Conservation (phyloP, 1,140 invertebrate species). For the Aphidius gifuensis region DNA sequence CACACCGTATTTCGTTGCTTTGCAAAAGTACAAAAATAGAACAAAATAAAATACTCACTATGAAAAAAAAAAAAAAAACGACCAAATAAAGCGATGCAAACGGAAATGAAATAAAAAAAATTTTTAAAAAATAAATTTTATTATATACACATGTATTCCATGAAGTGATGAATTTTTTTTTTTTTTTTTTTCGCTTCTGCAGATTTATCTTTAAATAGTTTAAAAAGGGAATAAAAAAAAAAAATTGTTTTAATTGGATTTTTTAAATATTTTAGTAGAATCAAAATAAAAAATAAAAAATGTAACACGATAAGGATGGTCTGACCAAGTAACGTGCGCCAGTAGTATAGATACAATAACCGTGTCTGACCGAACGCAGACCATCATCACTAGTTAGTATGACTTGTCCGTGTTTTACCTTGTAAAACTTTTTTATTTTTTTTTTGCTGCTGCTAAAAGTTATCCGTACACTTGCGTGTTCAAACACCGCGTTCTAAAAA, state of each 20-base stretch:
- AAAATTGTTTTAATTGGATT: background rate
- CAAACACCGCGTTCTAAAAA: too few relatives aligned
- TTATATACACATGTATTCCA: too few relatives aligned
- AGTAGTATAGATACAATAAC: constrained; percentile 6
- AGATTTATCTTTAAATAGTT: background rate
- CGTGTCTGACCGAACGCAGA: constrained; percentile 9
- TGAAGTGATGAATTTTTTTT: too few relatives aligned
- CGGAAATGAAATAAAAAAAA: background rate
- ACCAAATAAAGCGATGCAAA: background rate
- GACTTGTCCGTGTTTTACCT: too few relatives aligned
- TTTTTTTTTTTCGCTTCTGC: too few relatives aligned
- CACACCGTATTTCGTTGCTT: too few relatives aligned
- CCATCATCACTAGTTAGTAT: background rate
- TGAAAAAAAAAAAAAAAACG: background rate
- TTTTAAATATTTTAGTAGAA: background rate
- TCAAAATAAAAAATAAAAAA: background rate
- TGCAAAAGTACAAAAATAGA: too few relatives aligned
- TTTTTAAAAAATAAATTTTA: background rate
- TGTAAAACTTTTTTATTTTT: too few relatives aligned
- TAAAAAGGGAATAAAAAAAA: background rate
- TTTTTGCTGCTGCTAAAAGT: too few relatives aligned
- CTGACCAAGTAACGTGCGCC: constrained; percentile 8
- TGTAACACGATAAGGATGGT: constrained; percentile 1
- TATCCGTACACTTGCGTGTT: too few relatives aligned
- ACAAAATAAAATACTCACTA: too few relatives aligned